phyloP scores from a whole-genome alignment of 2,797 vertebrate genomes.

The Echiichthys vipera region DNA sequence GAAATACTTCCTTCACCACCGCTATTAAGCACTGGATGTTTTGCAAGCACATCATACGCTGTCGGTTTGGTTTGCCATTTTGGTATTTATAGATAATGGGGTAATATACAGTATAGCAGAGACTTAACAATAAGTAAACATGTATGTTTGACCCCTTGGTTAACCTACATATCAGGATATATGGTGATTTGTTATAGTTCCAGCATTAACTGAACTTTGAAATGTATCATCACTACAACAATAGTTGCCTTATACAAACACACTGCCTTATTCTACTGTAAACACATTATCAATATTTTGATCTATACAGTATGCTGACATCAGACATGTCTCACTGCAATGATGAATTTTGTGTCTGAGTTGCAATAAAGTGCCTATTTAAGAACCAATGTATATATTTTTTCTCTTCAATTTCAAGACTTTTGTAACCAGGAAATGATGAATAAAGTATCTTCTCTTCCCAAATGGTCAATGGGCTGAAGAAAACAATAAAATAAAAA shows the following conservation, averaged over 20 bases:
- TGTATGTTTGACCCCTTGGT: neutral
- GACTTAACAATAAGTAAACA: constrained; percentile 7
- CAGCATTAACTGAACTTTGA: constrained; percentile 55
- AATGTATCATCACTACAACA: neutral
- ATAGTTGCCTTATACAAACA: constrained; percentile 18
- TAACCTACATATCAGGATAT: neutral
- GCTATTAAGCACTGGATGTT: neutral
- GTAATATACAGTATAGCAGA: neutral
- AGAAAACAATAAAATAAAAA: neutral
- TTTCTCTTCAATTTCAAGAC: constrained; percentile 2
- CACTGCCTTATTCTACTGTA: constrained; percentile 31
- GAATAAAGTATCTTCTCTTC: neutral
- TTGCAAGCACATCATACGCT: neutral
- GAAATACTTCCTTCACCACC: neutral
- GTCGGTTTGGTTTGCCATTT: neutral
- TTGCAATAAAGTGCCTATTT: constrained; percentile 44
- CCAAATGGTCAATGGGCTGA: neutral
- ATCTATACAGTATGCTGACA: constrained; percentile 15
- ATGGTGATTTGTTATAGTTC: constrained; percentile 1
- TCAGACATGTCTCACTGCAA: constrained; percentile 24
- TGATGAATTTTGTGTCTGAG: constrained; percentile 21
- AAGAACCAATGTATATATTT: constrained; percentile 10
- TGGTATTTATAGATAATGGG: constrained; percentile 5
- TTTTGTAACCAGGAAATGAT: constrained; percentile 27
- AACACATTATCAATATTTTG: constrained; percentile 26